phyloP scores from a whole-genome alignment of 2,113 vertebrate genomes.

The Siphamia tubifer region DNA sequence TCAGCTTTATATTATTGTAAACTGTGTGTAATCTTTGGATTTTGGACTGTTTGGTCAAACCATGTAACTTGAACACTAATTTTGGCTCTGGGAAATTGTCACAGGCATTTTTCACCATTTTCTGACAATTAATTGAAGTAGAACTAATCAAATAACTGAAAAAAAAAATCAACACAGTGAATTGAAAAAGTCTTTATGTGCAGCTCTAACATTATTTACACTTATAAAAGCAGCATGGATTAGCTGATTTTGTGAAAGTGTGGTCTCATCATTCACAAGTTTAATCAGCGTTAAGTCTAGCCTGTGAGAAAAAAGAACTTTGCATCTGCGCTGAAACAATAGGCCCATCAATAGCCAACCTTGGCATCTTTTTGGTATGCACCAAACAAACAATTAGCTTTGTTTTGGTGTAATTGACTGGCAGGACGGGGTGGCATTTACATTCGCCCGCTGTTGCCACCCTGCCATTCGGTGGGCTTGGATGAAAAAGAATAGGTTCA shows the following conservation, averaged over 20 bases:
- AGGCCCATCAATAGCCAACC: slow-evolving; percentile 57
- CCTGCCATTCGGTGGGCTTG: slow-evolving; percentile 56
- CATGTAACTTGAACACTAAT: neutral
- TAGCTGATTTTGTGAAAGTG: slow-evolving; percentile 20
- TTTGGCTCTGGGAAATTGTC: neutral
- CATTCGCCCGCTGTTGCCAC: slow-evolving; percentile 78
- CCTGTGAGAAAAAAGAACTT: slow-evolving; percentile 65
- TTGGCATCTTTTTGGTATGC: slow-evolving; percentile 68
- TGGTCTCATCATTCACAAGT: slow-evolving; percentile 49
- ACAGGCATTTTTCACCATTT: neutral
- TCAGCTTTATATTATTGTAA: neutral
- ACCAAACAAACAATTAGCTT: slow-evolving; percentile 78
- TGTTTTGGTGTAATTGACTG: slow-evolving; percentile 77
- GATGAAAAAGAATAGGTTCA: slow-evolving; percentile 51
- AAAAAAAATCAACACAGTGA: neutral
- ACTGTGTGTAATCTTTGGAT: neutral
- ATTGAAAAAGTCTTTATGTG: neutral
- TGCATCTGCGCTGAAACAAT: slow-evolving; percentile 72
- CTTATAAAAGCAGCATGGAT: neutral
- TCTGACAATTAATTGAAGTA: neutral
- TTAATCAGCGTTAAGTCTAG: slow-evolving; percentile 55
- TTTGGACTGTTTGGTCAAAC: neutral
- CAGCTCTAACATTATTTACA: neutral
- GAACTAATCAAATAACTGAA: neutral
- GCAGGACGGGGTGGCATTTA: slow-evolving; percentile 75